Conservation (phyloP, 2,888 invertebrate species). For the Octonoba sinensis region DNA sequence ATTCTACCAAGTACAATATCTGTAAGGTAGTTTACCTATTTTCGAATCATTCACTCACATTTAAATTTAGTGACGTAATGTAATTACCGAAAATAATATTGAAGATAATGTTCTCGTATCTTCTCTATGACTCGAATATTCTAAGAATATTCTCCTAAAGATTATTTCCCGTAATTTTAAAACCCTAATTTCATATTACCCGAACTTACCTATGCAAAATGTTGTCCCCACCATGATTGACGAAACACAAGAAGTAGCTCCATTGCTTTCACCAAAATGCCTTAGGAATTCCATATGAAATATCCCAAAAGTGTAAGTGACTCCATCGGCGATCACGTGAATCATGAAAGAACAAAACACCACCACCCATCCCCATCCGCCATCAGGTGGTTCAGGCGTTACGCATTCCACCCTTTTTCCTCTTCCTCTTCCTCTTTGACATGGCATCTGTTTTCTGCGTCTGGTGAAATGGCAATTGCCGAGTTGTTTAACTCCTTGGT, state of each 20-base stretch:
- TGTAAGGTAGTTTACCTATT: too few species aligned
- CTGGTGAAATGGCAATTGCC: background rate
- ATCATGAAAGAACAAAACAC: constrained; percentile 96
- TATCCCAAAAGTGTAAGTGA: constrained; percentile 97
- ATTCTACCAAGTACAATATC: too few species aligned
- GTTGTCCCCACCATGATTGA: constrained; percentile 96
- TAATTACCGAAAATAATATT: too few species aligned
- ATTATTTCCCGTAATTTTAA: too few species aligned
- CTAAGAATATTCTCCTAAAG: too few species aligned
- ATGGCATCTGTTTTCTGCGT: background rate
- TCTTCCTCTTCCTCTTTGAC: constrained; percentile 33
- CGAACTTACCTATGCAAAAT: constrained; percentile 89
- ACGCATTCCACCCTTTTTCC: constrained; percentile 25
- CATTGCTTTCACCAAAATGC: constrained; percentile 87
- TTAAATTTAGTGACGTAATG: too few species aligned
- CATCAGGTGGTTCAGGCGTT: constrained; percentile 77
- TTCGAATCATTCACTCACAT: too few species aligned
- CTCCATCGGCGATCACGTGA: constrained; percentile 92
- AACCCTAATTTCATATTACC: too few species aligned
- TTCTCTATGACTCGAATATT: too few species aligned
- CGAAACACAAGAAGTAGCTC: constrained; percentile 91
- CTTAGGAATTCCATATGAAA: constrained; percentile 88
- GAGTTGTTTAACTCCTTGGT: constrained; percentile 23
- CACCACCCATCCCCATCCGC: constrained; percentile 96
- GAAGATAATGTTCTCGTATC: too few species aligned